These are phyloP conservation scores for Tokudaia tokunoshimensis DNA, from an alignment of 2,797 vertebrate genomes.

Conservation along the genomic window DNA sequence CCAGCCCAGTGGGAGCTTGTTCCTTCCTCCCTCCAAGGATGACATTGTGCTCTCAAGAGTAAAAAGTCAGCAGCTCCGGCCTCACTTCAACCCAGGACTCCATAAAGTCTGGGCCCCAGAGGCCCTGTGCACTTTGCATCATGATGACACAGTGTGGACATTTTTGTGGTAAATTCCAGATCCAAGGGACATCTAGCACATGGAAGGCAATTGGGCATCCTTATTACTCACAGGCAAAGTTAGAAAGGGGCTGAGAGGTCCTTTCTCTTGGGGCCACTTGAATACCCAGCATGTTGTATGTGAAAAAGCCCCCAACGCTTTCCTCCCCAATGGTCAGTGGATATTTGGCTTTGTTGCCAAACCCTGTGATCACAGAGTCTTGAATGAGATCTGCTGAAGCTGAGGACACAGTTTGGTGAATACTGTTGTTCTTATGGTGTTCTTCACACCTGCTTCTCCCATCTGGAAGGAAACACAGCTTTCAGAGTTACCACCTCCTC, in stretches of 20 bases:
- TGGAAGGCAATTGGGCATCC: neutral
- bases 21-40: neutral
- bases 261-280: neutral
- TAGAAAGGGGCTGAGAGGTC: neutral
- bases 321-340: neutral
- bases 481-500: fast-evolving
- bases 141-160: too few relatives aligned
- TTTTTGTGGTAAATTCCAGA: fast-evolving
- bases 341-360: fast-evolving
- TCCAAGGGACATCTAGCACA: neutral
- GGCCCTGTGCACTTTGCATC: neutral
- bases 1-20: fast-evolving
- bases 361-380: neutral
- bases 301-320: neutral
- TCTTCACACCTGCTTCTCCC: fast-evolving
- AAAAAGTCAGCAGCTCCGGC: fast-evolving
- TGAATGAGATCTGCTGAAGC: fast-evolving
- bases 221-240: fast-evolving
- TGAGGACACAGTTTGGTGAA: neutral
- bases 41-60: fast-evolving
- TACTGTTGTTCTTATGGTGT: fast-evolving
- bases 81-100: fast-evolving
- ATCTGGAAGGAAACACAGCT: fast-evolving
- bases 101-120: neutral
- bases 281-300: too few relatives aligned